Conservation (phyloP, 1,140 invertebrate species). For the Acyrthosiphon pisum region DNA sequence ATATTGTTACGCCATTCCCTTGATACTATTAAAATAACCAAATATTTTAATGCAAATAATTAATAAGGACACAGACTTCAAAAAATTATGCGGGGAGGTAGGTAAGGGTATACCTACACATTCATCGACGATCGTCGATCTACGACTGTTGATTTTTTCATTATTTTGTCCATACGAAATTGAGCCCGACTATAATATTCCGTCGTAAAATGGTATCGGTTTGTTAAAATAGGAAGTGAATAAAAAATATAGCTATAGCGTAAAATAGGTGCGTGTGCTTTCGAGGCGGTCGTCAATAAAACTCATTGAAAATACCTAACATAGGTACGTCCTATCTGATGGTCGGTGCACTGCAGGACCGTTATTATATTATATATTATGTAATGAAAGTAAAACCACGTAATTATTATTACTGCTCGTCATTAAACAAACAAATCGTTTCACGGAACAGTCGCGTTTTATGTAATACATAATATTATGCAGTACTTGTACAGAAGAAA, state of each 20-base stretch:
- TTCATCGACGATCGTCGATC: neutral
- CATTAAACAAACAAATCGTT: neutral
- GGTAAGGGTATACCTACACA: too few species aligned
- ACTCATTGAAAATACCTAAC: neutral
- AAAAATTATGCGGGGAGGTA: neutral
- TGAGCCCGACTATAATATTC: too few species aligned
- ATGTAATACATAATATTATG: neutral
- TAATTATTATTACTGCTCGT: neutral
- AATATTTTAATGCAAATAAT: too few species aligned
- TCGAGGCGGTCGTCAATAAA: neutral
- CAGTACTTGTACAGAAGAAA: neutral
- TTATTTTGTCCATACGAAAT: neutral
- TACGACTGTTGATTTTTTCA: neutral
- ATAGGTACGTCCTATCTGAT: neutral
- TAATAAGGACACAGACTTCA: neutral
- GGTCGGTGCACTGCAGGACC: neutral
- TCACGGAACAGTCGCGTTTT: neutral
- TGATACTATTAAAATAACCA: neutral
- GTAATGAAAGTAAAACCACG: conserved; percentile 31
- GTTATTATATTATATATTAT: neutral
- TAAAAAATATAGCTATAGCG: neutral
- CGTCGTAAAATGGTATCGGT: neutral
- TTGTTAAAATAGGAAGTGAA: neutral
- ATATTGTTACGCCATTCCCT: neutral
- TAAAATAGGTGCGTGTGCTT: neutral